Base-by-base conservation (phyloP, 2,888 invertebrate genomes). In the Cryptocephalus moraei region DNA sequence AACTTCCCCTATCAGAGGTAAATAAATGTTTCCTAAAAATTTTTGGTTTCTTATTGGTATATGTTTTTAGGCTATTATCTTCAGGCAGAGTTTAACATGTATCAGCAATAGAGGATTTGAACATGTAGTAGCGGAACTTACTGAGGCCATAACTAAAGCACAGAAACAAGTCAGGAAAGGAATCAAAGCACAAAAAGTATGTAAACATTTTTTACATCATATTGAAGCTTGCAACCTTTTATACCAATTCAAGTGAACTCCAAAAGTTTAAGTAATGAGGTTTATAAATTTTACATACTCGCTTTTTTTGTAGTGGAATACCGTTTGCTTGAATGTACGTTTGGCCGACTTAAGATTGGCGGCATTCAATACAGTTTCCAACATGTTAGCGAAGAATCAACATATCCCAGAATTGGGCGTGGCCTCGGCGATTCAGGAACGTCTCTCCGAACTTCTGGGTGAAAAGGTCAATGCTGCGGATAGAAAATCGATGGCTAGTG, bases 111-210 rank as follows among this genome's bases (percentile, higher is more conserved):
- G 47, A 48, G 48, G 52, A 32, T 45, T 51, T 42, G 89, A 91
- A 62, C 83, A 86, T 65, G 86, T 91, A 47, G 72, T 84, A 56
- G 83, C 82, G 61, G 89, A 88, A 66, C 74, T 92, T 54, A 82
- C 84, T 56, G 79, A 78, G 63, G 84, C 86, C 60, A 87, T 91
- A 56, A 78, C 80, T 53, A 73, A 75, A 55, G 83, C 80, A 33
- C 82, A 84, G 60, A 78, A 81, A 56, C 83, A 81, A 49, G 79
- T 81, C 13, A 84, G 86, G 63, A 89, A 86, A 64, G 91, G 91
- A 58, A 88, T 91, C 45, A 92, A 92, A 73, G 88, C 90, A 48
- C 89, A 90, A 70, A 89, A 92, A 77, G 91, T 91, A 72, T 31
- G 43, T 13, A 11, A n/a, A 2, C 22, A 22, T 22, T 22, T 22